Percentiles rank a stretch among this genome's conserved stretches.
Conservation (phyloP, 2,888 invertebrate species). For the Trichopria drosophilae region DNA sequence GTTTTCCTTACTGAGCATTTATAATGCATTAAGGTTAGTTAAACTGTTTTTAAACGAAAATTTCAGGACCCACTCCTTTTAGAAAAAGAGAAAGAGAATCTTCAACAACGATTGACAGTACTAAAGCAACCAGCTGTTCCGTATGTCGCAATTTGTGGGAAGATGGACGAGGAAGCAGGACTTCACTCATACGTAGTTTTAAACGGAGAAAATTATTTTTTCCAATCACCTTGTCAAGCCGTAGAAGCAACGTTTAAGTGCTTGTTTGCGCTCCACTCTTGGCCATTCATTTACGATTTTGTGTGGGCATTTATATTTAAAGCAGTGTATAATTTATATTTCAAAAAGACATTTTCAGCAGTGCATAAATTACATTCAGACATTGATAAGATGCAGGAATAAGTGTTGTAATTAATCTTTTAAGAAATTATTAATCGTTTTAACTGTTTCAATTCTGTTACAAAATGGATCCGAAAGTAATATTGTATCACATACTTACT, state of each 20-base stretch:
- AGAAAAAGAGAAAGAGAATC: neutral
- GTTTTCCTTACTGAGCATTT: neutral
- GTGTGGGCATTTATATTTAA: too few species aligned
- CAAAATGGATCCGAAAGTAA: constrained; percentile 8
- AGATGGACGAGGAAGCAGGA: neutral
- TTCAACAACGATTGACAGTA: neutral
- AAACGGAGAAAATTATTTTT: neutral
- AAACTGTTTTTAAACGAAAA: neutral
- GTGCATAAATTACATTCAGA: too few species aligned
- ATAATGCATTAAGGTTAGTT: neutral
- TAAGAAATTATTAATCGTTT: too few species aligned
- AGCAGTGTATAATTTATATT: too few species aligned
- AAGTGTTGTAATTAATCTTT: too few species aligned
- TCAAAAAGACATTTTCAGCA: too few species aligned
- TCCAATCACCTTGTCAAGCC: neutral
- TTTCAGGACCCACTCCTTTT: neutral
- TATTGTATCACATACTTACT: constrained; percentile 10
- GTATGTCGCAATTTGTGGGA: neutral
- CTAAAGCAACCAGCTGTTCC: neutral
- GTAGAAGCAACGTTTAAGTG: constrained; percentile 1
- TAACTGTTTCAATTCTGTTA: too few species aligned
- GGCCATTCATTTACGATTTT: constrained; percentile 4
- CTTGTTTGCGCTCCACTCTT: neutral
- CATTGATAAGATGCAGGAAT: too few species aligned
- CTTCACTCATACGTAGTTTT: neutral